Conservation (phyloP, 2,888 invertebrate species). For the Eilema griseolum region DNA sequence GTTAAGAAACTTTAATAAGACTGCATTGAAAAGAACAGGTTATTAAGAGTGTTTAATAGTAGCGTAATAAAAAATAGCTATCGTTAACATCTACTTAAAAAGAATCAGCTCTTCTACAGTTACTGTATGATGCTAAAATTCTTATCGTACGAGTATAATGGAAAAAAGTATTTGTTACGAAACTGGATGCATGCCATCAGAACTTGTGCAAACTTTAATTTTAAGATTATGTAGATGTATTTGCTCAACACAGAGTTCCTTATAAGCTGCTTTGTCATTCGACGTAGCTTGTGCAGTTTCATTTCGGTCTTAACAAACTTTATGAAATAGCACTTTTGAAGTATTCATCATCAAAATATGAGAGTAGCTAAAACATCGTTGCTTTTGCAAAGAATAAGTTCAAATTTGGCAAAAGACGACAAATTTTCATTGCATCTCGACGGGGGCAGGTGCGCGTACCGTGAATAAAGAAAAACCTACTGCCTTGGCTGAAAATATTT, state of each 20-base stretch:
- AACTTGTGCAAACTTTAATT: slow-evolving; percentile 48
- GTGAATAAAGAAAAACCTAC: slow-evolving; percentile 73
- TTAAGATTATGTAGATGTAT: slow-evolving; percentile 51
- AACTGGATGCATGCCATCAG: slow-evolving; percentile 47
- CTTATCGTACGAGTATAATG: slow-evolving; percentile 32
- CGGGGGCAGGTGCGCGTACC: slow-evolving; percentile 71
- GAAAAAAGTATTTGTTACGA: slow-evolving; percentile 35
- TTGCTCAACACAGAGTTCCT: slow-evolving; percentile 42
- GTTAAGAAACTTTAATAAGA: not conserved
- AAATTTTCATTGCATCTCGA: slow-evolving; percentile 76
- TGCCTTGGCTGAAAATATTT: slow-evolving; percentile 70
- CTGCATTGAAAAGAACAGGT: not conserved
- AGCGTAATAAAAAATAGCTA: not conserved
- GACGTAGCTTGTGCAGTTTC: slow-evolving; percentile 51
- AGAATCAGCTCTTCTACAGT: slow-evolving; percentile 12
- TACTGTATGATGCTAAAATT: slow-evolving; percentile 25
- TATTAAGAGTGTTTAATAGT: not conserved
- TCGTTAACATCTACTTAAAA: not conserved
- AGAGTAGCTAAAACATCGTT: slow-evolving; percentile 59
- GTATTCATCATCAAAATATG: slow-evolving; percentile 63
- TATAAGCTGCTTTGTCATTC: slow-evolving; percentile 53
- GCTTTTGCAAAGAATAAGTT: slow-evolving; percentile 70
- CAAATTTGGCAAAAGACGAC: slow-evolving; percentile 77
- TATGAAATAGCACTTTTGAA: slow-evolving; percentile 55
- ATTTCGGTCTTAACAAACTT: slow-evolving; percentile 55